Evolutionary conservation across 2,888 invertebrate species (phyloP), one percentile per base, ranked within the genome.

Genomic region (Nemoura dubitans): DNA sequence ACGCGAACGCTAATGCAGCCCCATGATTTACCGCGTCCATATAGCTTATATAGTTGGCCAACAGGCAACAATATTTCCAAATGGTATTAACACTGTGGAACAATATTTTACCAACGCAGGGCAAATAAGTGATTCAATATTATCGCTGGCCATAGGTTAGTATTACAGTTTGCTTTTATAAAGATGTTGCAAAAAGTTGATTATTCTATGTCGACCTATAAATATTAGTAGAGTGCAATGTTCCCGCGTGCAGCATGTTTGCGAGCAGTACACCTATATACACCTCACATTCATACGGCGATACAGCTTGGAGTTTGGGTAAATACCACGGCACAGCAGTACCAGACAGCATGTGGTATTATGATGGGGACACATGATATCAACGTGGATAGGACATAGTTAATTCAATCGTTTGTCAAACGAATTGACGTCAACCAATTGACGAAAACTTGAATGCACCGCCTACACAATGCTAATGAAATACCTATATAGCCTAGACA

Each of bases 51-150:
- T 36, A 36, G 36, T 36, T 36, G 36, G 36, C 14, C 59, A 21
- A 59, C 59, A 59, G 3, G 59, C 59, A 21, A 59, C 10, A 21
- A 59, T 16, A 21, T 59, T 59, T 21, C 59, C 3, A 59, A 59
- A 59, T 59, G 21, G 59, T 59, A 59, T 59, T 16, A 59, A 59
- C 59, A 21, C 16, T 59, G 59, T 59, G 21, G 59, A 59, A 59
- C 59, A 59, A 59, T 59, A 59, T 59, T 59, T 59, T 59, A 59
- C 10, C 59, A 59, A 21, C 59, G 59, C 6, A 10, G 59, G 21
- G 59, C 59, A 59, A 59, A 59, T 59, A 59, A 21, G 59, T 59
- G 59, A 59, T 59, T 59, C 59, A 59, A 59, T 59, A 59, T 59
- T 59, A 59, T 59, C 59, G 59, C 2, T 59, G 10, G 59, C 59